Base-by-base conservation (phyloP, 2,113 vertebrate species). In the Xenus cinereus region DNA sequence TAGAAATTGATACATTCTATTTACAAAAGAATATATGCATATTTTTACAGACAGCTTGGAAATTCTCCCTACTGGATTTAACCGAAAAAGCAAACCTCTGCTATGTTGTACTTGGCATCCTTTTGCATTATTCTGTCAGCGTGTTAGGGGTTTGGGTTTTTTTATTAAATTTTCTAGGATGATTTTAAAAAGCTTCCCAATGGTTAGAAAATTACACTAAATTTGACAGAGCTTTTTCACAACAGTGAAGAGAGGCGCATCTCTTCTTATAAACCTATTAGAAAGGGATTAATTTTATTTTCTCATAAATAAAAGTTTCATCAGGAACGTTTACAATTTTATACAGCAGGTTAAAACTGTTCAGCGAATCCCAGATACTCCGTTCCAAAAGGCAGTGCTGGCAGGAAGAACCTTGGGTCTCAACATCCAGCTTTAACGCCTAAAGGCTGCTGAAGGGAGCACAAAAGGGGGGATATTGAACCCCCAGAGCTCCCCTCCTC, bases 381-480 rank as follows among this genome's bases (percentile, higher is more conserved):
- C 57, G 35, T n/a, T 60, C 87, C 82, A 32, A 84, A 54, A 15
- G 62, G 54, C 78, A 69, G 69, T 41, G 81, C 43, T n/a, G 92
- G 14, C 91, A 80, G 75, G 90, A 43, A 59, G 39, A 67, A 10
- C 18, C 67, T 7, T 0, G 5, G 45, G 8, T 45, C 57, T 66
- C 68, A 27, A n/a, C 12, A 32, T 19, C n/a, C 53, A 10, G 35
- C 46, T 84, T 68, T 62, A 73, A 37, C 32, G 39, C 23, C 89
- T 57, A 60, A 80, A 91, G 82, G 39, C 21, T 28, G 14, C 26
- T 5, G 24, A 20, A 20, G 0, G 21, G 23, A 17, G 53, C 1
- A 27, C 51, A 20, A 6, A 1, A 8, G 8, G 11, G n/a, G 39
- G 23, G 45, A 12, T 2, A 30, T 45, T 0, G 6, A 17, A 28